Evolutionary conservation across 2,113 vertebrate species (phyloP).

Genomic region (Lethenteron reissneri): DNA sequence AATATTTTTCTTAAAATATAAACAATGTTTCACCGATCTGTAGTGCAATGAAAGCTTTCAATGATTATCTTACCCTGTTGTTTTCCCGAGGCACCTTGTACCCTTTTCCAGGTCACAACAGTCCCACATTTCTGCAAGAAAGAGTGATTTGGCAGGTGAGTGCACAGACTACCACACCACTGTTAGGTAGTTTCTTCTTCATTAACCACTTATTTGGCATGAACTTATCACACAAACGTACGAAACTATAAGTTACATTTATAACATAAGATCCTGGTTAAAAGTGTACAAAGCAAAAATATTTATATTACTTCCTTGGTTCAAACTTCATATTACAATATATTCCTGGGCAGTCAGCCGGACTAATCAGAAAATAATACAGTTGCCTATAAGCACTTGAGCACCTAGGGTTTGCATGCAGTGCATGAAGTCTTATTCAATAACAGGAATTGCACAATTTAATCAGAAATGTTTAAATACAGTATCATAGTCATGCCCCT

Average conservation of each 20-base stretch:
- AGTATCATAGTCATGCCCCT: no score
- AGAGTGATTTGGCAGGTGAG: not conserved
- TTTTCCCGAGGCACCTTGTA: conserved; percentile 94
- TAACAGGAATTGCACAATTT: no score
- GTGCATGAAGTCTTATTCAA: no score
- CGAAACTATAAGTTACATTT: not conserved
- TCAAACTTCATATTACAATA: no score
- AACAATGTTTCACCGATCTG: not conserved
- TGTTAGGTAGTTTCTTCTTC: not conserved
- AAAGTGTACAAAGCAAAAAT: not conserved
- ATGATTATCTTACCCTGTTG: conserved; percentile 53
- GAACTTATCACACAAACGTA: not conserved
- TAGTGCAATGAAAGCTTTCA: not conserved
- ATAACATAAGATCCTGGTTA: not conserved
- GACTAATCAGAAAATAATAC: no score
- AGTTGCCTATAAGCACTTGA: no score
- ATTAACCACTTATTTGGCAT: not conserved
- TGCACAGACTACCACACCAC: not conserved
- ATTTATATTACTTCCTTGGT: no score
- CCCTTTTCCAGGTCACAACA: conserved; percentile 96
- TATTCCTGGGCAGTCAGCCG: no score
- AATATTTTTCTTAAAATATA: not conserved
- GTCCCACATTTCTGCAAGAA: conserved; percentile 72
- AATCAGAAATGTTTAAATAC: no score
- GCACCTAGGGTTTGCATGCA: no score